Evolutionary conservation across 2,888 invertebrate species (phyloP), one percentile per base, ranked within the genome.

Genomic region (Tetragonula carbonaria): DNA sequence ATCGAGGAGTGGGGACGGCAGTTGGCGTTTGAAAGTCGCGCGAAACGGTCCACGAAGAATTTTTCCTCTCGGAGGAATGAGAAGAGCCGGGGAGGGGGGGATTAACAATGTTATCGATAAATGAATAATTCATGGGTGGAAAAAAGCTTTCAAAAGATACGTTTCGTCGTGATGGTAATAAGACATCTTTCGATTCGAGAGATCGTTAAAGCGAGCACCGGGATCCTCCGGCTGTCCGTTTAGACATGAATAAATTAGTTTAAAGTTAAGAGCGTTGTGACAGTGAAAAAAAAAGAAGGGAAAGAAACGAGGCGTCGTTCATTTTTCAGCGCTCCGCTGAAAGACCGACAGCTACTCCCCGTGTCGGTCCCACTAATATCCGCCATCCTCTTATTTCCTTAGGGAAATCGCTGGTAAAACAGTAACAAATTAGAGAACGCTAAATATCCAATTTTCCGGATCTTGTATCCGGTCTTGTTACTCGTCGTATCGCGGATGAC

Each of bases 91-190:
- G 14, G 0, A 2, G 28, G 8, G 13, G 2, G 14, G 14, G 53
- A 72, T 77, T 71, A 55, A 75, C 45, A 57, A 75, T 57, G 55
- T 75, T 66, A 74, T 75, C 66, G 66, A 53, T 57, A 55, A 57
- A 67, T 75, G 55, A 75, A 75, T 75, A 57, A 75, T 57, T 66
- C 55, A 67, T 45, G 16, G 18, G 1, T 3, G 13, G 11, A 8
- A 45, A 45, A 45, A 21, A 21, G 55, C 53, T 50, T 38, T 65
- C 53, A 13, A 33, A 66, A 55, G 53, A 65, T 65, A 66, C 65
- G 63, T 53, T 65, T 66, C 13, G 65, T 4, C 51, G 18, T 13
- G n/a, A 53, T 66, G 53, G 65, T 55, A 51, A 74, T 74, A 53
- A 38, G 53, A 18, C n/a, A 23, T 51, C n/a, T 18, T 57, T 45